A percentile compares a stretch with the other conserved stretches of the same genome.
These are phyloP conservation scores for Neodiprion fabricii DNA, from an alignment of 1,140 invertebrate genomes.

Conservation along the genomic window DNA sequence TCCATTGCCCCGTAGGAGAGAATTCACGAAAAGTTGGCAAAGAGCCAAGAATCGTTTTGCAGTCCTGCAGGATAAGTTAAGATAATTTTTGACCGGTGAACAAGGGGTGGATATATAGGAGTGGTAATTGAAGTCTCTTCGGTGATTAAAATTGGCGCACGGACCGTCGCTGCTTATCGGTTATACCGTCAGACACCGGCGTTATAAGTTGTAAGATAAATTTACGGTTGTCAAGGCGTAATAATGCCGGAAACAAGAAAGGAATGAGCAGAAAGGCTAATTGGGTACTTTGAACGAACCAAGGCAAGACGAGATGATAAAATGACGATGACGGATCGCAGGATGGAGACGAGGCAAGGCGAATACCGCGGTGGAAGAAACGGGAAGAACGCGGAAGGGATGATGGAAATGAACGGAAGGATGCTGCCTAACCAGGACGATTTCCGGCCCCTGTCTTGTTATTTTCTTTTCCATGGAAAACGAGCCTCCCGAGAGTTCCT, in stretches of 20 bases:
- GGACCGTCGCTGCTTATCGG: neutral
- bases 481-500: neutral
- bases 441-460: neutral
- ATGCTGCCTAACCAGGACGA: neutral
- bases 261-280: neutral
- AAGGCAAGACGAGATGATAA: neutral
- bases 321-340: neutral
- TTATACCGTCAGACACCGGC: no score
- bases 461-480: neutral
- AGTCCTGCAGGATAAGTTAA: no score
- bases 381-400: neutral
- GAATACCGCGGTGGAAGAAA: neutral
- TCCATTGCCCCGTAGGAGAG: no score
- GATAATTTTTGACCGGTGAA: no score
- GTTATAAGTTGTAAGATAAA: no score
- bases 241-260: constrained; percentile 3
- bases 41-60: no score
- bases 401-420: neutral
- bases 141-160: neutral
- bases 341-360: neutral
- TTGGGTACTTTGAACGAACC: neutral
- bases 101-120: no score
- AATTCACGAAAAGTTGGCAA: no score
- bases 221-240: neutral
- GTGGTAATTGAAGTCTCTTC: neutral